These are phyloP conservation scores for Tetramorium alpestre DNA, from an alignment of 1,140 invertebrate species.

Conservation along the genomic window DNA sequence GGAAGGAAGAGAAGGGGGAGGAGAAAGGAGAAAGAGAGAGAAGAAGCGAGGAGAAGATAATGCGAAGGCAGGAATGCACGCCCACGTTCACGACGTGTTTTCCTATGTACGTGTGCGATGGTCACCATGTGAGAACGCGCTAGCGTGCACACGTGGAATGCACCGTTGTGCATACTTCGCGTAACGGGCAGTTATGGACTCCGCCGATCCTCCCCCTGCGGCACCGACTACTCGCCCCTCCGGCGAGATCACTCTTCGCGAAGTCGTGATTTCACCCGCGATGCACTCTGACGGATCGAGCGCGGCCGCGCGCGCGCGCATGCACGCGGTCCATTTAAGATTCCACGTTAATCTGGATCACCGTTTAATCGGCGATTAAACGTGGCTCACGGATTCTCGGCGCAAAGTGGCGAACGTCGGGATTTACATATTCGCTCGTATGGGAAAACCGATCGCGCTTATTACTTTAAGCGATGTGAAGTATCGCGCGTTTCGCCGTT, in stretches of 20 bases:
- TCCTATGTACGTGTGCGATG: conserved; percentile 79
- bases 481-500: conserved; percentile 24
- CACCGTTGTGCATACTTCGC: conserved; percentile 80
- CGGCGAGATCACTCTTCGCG: conserved; percentile 18
- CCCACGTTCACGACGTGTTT: conserved; percentile 83
- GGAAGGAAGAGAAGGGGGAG: conserved; percentile 8
- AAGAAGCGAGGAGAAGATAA: conserved; percentile 77
- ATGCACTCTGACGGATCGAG: conserved; percentile 24
- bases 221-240: conserved; percentile 65
- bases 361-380: conserved; percentile 34
- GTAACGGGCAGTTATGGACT: conserved; percentile 77
- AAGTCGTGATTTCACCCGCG: conserved; percentile 15
- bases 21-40: conserved; percentile 35
- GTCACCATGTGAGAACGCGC: conserved; percentile 80
- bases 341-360: conserved; percentile 47
- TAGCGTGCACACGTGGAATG: conserved; percentile 80
- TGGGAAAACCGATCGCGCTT: conserved; percentile 28
- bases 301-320: background rate
- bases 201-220: conserved; percentile 74
- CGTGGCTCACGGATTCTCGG: background rate
- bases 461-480: conserved; percentile 37
- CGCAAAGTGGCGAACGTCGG: conserved; percentile 6
- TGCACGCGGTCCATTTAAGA: conserved; percentile 6
- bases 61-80: conserved; percentile 83
- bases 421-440: background rate